phyloP scores from a whole-genome alignment of 2,888 invertebrate genomes.

The Agrenia bidenticulata region DNA sequence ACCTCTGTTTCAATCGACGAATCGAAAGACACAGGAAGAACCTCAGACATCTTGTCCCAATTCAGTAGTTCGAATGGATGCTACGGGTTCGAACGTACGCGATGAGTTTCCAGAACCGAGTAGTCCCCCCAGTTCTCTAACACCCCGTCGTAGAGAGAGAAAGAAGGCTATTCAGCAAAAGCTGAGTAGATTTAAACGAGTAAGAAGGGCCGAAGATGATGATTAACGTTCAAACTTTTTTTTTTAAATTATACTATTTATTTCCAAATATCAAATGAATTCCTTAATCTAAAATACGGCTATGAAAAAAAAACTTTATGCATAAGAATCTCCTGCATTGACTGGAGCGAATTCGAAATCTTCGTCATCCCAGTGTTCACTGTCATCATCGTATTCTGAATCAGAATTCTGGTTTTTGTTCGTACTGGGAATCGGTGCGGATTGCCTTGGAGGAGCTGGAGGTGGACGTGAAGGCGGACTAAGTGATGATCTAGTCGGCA shows the following conservation, averaged over 20 bases:
- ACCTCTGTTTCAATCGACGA: too few species aligned
- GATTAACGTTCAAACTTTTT: neutral
- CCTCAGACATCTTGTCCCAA: too few species aligned
- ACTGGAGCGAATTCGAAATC: constrained; percentile 23
- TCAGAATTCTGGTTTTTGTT: neutral
- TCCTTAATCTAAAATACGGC: neutral
- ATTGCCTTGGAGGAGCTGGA: constrained; percentile 3
- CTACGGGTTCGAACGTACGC: too few species aligned
- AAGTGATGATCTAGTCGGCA: neutral
- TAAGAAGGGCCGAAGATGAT: neutral
- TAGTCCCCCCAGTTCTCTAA: too few species aligned
- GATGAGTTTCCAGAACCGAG: too few species aligned
- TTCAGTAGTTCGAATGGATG: too few species aligned
- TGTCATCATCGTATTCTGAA: constrained; percentile 27
- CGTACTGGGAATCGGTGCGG: neutral
- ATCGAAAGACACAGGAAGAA: too few species aligned
- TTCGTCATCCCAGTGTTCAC: constrained; percentile 34
- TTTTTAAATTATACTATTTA: neutral
- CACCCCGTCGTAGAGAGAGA: neutral
- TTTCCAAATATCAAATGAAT: neutral
- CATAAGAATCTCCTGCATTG: constrained; percentile 26
- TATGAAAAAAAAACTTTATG: constrained; percentile 6
- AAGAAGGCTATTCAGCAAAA: neutral
- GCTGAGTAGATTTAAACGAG: neutral
- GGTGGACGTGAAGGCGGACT: constrained; percentile 20